Base-by-base conservation (phyloP, 2,888 invertebrate genomes). In the Orchesellides sinensis region DNA sequence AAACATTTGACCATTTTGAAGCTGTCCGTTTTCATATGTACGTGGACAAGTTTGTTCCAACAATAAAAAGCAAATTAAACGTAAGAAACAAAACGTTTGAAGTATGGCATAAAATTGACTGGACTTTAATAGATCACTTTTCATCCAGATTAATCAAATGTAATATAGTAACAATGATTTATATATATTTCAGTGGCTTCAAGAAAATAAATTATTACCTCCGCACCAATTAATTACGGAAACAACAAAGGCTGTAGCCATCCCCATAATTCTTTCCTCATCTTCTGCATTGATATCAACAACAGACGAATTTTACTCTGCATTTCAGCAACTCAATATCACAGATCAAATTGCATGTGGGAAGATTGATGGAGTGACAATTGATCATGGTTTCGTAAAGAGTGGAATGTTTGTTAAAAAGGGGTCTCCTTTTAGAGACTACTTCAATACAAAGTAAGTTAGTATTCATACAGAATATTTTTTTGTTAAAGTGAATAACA, bases 381-480 rank as follows among this genome's bases (percentile, higher is more conserved):
- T 56, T 23, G 25, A 23, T 8, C 5, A n/a, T n/a, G 23, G 25
- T 1, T 4, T 14, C 56, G 25, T 25, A 1, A 56, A 27, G 32
- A 25, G 25, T 25, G 25, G 29, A 0, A 56, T 29, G 19, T 56
- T 70, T 59, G 70, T 70, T 17, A 56, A 45, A 40, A 56, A 35
- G 17, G 27, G 45, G 14, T 70, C 70, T 19, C 70, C 70, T 0
- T 19, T 45, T 10, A 27, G 59, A n/a, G 59, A 70, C 1, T 6
- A 17, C 1, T 56, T 70, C 40, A 70, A 70, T 45, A 40, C 8
- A 59, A 70, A 70, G 70, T 59, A 70, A 21, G 14, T 25, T 17
- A 14, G 12, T 49, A n/a, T n/a, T n/a, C n/a, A n/a, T n/a, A n/a
- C n/a, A n/a, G n/a, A n/a, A n/a, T n/a, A n/a, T n/a, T n/a, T n/a